Base-by-base conservation (phyloP, 2,888 invertebrate species). In the Cheilosia scutellata region DNA sequence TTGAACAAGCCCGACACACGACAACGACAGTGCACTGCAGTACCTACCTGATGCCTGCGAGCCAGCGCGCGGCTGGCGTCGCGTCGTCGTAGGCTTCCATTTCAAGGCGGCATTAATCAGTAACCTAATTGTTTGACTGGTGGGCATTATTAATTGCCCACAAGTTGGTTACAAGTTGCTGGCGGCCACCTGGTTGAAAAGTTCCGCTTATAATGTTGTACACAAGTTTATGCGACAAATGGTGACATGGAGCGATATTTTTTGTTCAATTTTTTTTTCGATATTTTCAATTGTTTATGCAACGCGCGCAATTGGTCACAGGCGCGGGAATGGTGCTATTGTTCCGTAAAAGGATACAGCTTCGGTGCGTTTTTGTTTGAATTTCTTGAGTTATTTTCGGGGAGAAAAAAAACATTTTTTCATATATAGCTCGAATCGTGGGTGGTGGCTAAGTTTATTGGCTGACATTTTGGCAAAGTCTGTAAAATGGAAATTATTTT, bases 121-220 rank as follows among this genome's bases (percentile, higher is more conserved):
- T 72, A 86, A 86, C 86, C 86, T 86, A 86, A 86, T 86, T 86
- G 86, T 82, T 86, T 86, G 86, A 86, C 86, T 77, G 86, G 86
- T 86, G 76, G 86, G 65, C 68, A 82, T 86, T 86, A 86, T 86
- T 86, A 86, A 86, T 86, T 86, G 86, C 86, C 62, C 86, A 72
- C 82, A 82, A 82, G 76, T 80, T 86, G 82, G 71, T 62, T 86
- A 76, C 86, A 86, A 86, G 66, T 86, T 82, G 86, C 86, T 82
- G 62, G 71, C 76, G 82, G 86, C 86, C 86, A 86, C 86, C 86
- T 86, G 86, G 86, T 62, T 72, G 51, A 79, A 80, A 70, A 75
- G 76, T 86, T 86, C 76, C 86, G 80, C 80, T 27, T 40, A 44
- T 63, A 20, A 70, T 80, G 84, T 76, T 57, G 58, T 42, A 80